Evolutionary conservation across 2,797 vertebrate species (phyloP), one percentile per base, ranked within the genome.

Genomic region (Gymnopithys bicolor): DNA sequence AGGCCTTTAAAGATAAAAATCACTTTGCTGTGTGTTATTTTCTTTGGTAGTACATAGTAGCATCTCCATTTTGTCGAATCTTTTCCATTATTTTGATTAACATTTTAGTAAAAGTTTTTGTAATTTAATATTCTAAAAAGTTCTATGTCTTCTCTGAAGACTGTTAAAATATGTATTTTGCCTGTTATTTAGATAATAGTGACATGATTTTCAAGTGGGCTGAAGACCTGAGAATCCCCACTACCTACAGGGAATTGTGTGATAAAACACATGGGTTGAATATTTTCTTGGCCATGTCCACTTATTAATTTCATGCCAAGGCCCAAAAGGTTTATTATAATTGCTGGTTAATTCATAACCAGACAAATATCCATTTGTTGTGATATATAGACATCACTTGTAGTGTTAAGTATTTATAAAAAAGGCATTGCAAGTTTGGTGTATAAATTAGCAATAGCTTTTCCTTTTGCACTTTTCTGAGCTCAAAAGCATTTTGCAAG

Each of bases 1-100:
- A 79, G 63, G 45, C 21, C 37, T 87, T 89, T 90, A 59, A 90
- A 93, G 53, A 92, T 77, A 89, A 93, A 95, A 90, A 83, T 64
- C n/a, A 41, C 22, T 86, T 79, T 79, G 15, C 43, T 82, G 9
- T 67, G 27, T 87, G 35, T 12, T 4, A 32, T 63, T 84, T 77
- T 76, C 58, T 71, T 68, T 49, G 11, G 11, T 66, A 59, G n/a
- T 46, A 12, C 77, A 30, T 45, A 70, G n/a, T 39, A 85, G 17
- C 23, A 63, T 6, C 6, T 14, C 13, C 5, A 3, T 83, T 84
- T 93, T 71, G 39, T 48, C 60, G 24, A 37, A 30, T 63, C 37
- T 78, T 74, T 90, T 63, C 24, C 15, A 17, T 73, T 87, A 22
- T 77, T 90, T 86, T 78, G 23, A 63, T 87, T 24, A 52, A 25